Conservation (phyloP, 2,797 vertebrate species). For the Hybognathus amarus region DNA sequence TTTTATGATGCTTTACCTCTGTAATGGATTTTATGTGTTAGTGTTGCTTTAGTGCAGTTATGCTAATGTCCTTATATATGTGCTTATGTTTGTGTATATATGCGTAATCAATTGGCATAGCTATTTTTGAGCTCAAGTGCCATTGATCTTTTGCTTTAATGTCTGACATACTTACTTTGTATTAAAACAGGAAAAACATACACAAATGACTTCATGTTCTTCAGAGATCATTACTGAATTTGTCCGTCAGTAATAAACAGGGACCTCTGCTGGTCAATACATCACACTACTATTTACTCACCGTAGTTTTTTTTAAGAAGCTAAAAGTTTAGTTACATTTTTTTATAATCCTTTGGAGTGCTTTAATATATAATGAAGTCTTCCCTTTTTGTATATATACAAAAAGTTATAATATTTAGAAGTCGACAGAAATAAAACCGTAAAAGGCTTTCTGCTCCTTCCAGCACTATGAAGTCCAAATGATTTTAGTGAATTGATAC, state of each 20-base stretch:
- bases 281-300: neutral
- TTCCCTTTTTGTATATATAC: neutral
- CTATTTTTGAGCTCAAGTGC: neutral
- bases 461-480: neutral
- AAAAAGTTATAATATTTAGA: neutral
- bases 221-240: neutral
- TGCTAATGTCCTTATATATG: neutral
- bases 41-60: neutral
- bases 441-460: neutral
- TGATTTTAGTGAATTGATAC: neutral
- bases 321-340: no score
- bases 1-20: neutral
- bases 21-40: neutral
- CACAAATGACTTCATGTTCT: neutral
- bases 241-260: neutral
- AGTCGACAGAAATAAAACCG: neutral
- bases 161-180: neutral
- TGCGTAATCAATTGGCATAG: neutral
- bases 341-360: neutral
- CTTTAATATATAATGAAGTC: neutral
- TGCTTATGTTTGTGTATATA: neutral
- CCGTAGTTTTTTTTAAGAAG: neutral
- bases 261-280: constrained; percentile 18
- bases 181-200: neutral
- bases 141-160: neutral